Evolutionary conservation across 1,140 invertebrate species (phyloP), one percentile per base, ranked within the genome.

Genomic region (Lasioglossum baleicum): DNA sequence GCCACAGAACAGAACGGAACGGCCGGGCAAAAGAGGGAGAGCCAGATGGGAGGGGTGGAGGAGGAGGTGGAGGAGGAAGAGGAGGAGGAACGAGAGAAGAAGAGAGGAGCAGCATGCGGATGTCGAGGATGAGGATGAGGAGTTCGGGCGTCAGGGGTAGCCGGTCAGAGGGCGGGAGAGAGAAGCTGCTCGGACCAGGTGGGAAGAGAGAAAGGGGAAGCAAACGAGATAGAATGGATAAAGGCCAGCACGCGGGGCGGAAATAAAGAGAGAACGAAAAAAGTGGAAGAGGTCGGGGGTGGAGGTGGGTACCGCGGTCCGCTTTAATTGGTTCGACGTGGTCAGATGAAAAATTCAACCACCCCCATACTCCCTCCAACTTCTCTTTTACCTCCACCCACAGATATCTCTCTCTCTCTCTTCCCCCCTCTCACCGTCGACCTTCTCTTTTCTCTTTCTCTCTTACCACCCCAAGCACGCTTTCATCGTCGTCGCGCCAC

Each of bases 261-360:
- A 89, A 89, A 90, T 90, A 89, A 88, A 90, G 83, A 85, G 83
- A 88, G 86, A 86, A 89, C 82, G 86, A 87, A 87, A 87, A 85
- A 88, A 86, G 75, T 86, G 81, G 87, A 86, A 81, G 83, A 83
- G 82, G 83, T 83, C 87, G 85, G 88, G 84, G 86, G 64, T 87
- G 85, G 88, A 80, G 86, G 87, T 86, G 88, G 89, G 87, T 87
- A 88, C 88, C 88, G 86, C 87, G 90, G 91, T 91, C 87, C 89
- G 90, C 90, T 92, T 92, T 92, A 92, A 92, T 92, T 92, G 90
- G 91, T 92, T 92, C 90, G 91, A 92, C 90, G 90, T 92, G 91
- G 91, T 92, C 90, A 91, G 90, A 92, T 92, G 90, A 92, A 92
- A 92, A 92, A 92, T 92, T 92, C 90, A 92, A 92, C 88, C 88